Evolutionary conservation across 2,888 invertebrate species (phyloP), one percentile per base, ranked within the genome.

Genomic region (Campaea margaritaria): DNA sequence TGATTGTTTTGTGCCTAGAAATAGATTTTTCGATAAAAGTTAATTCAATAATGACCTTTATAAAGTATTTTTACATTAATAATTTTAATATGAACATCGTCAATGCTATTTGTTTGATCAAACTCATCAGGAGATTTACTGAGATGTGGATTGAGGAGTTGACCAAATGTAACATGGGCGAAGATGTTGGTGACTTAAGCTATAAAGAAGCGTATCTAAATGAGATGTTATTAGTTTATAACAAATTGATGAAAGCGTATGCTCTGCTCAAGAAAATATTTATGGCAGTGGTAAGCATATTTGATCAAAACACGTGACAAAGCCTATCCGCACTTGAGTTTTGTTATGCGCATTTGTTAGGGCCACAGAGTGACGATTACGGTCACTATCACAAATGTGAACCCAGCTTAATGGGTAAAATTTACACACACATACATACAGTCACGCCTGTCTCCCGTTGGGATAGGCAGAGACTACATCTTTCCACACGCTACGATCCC

Each of bases 71-170:
- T 2, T 54, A 46, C 14, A 41, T 31, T 28, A 16, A 14, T 2
- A 41, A 39, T 34, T 28, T 15, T 14, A 51, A 58, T 36, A 13
- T 58, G 0, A n/a, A 2, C 5, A 15, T 58, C 16, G n/a, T 58
- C 5, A 36, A 36, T 27, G 58, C 47, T 27, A 58, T 58, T 36
- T 51, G 51, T 51, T 42, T 36, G 46, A 51, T 50, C 0, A 42
- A 50, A n/a, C 34, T 51, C 21, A 34, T 51, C 7, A 47, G 31
- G 10, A 47, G 9, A n/a, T 47, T 27, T 27, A 28, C 41, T 8
- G 42, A 58, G 12, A 51, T 58, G 51, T 58, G 57, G 57, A 13
- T 15, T 11, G 12, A 50, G 4, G 41, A 57, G 9, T 45, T 50
- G n/a, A 8, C 1, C 3, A 45, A 34, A 31, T 34, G 11, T 12